Percentiles rank a stretch among this genome's conserved stretches.
phyloP scores from a whole-genome alignment of 2,113 vertebrate genomes.

The Oreocharis arfaki region DNA sequence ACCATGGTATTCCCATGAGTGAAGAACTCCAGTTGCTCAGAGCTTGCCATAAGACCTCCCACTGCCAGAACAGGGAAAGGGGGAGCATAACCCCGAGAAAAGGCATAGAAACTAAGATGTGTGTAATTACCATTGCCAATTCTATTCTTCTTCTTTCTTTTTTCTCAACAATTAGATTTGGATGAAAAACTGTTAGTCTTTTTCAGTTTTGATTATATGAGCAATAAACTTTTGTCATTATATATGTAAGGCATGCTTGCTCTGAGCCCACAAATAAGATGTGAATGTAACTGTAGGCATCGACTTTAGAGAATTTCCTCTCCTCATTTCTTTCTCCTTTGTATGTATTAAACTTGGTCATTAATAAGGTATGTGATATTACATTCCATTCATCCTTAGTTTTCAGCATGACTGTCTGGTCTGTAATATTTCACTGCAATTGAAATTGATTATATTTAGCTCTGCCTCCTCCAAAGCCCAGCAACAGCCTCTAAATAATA shows the following conservation, averaged over 20 bases:
- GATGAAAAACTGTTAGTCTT: not conserved
- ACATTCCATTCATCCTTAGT: not conserved
- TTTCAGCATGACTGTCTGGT: not conserved
- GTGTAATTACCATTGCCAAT: not conserved
- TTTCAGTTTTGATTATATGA: not conserved
- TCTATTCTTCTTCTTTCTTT: not conserved
- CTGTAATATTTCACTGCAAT: not conserved
- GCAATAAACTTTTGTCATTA: not conserved
- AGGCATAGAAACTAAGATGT: not conserved
- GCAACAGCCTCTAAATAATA: not conserved
- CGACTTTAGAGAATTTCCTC: not conserved
- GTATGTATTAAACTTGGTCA: not conserved
- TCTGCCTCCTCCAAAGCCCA: not conserved
- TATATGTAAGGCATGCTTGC: not conserved
- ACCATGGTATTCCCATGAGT: rapidly evolving
- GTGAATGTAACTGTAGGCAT: not conserved
- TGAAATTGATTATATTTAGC: not conserved
- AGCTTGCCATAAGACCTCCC: not conserved
- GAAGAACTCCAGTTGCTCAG: not conserved
- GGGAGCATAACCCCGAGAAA: not conserved
- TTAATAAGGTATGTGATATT: not conserved
- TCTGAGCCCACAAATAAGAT: not conserved
- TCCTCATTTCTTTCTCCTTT: not conserved
- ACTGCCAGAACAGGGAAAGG: not conserved
- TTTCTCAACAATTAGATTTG: not conserved